A percentile compares a stretch with the other conserved stretches of the same genome.
phyloP scores from a whole-genome alignment of 2,113 vertebrate genomes.

The Oophaga pumilio region DNA sequence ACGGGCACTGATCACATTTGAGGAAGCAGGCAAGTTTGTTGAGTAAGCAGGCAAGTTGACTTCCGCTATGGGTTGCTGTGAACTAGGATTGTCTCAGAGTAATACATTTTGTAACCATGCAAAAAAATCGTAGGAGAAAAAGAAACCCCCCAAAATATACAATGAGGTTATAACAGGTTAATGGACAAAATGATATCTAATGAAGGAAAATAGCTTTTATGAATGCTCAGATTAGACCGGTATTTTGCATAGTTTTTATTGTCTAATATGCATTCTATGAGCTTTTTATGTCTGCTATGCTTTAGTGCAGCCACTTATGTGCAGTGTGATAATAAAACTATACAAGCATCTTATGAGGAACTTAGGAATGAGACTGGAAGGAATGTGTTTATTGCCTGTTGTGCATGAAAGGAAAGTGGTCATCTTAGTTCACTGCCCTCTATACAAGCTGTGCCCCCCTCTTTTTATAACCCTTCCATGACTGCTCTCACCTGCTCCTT shows the following conservation, averaged over 20 bases:
- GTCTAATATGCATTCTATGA: neutral
- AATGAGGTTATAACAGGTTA: neutral
- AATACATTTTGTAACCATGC: too few relatives aligned
- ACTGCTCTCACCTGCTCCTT: neutral
- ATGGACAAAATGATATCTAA: neutral
- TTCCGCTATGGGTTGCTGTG: neutral
- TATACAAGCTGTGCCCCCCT: neutral
- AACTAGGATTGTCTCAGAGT: neutral
- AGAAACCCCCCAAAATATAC: neutral
- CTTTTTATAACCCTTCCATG: constrained; percentile 6
- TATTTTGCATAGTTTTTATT: constrained; percentile 16
- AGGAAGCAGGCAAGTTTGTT: too few relatives aligned
- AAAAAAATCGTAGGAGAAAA: too few relatives aligned
- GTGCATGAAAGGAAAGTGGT: constrained; percentile 19
- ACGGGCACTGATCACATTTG: too few relatives aligned
- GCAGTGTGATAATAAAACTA: constrained; percentile 3
- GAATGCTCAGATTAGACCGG: neutral
- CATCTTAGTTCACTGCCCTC: constrained; percentile 22
- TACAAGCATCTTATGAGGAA: constrained; percentile 16
- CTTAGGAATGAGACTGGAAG: constrained; percentile 4
- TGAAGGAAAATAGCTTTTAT: neutral
- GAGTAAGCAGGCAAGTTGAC: too few relatives aligned
- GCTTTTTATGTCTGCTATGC: neutral
- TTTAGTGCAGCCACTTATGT: constrained; percentile 6
- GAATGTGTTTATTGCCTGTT: constrained; percentile 3